Percentiles rank a stretch among this genome's conserved stretches.
Conservation (phyloP, 92 coral and sea anemone species). For the Porites cylindrica region DNA sequence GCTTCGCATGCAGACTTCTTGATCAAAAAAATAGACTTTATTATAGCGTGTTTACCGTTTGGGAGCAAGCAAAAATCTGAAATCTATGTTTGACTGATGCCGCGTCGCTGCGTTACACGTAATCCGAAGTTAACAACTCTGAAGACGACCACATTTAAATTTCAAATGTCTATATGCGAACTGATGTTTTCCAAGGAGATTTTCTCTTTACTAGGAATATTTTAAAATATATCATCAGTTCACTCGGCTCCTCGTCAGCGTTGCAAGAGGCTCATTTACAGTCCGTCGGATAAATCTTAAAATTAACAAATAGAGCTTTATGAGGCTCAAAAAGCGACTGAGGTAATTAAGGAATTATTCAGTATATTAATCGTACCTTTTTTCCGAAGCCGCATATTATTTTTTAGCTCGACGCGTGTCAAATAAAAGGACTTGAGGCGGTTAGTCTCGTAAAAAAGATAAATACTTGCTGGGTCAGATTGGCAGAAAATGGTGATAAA, state of each 20-base stretch:
- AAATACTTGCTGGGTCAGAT: no score
- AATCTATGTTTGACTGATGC: constrained; percentile 30
- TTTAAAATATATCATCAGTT: neutral
- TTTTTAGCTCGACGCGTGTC: neutral
- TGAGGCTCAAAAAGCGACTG: neutral
- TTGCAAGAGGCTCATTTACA: neutral
- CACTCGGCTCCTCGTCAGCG: neutral
- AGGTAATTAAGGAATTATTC: constrained; percentile 43
- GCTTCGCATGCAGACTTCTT: constrained; percentile 14
- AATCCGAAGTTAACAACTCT: constrained; percentile 8
- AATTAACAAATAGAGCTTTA: constrained; percentile 19
- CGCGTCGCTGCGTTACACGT: neutral
- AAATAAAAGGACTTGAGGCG: neutral
- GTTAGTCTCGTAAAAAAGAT: constrained; percentile 2
- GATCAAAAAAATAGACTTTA: constrained; percentile 15
- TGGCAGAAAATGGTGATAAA: no score
- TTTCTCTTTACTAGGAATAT: neutral
- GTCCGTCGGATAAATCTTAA: constrained; percentile 10
- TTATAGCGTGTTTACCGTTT: constrained; percentile 18
- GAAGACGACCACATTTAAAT: constrained; percentile 6
- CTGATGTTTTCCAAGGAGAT: neutral
- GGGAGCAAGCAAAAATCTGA: constrained; percentile 32
- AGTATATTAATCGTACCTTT: constrained; percentile 8
- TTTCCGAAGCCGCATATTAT: neutral
- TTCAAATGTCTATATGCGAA: constrained; percentile 4